These are phyloP conservation scores for Dicycla oo DNA, from an alignment of 2,888 invertebrate genomes.

Conservation along the genomic window DNA sequence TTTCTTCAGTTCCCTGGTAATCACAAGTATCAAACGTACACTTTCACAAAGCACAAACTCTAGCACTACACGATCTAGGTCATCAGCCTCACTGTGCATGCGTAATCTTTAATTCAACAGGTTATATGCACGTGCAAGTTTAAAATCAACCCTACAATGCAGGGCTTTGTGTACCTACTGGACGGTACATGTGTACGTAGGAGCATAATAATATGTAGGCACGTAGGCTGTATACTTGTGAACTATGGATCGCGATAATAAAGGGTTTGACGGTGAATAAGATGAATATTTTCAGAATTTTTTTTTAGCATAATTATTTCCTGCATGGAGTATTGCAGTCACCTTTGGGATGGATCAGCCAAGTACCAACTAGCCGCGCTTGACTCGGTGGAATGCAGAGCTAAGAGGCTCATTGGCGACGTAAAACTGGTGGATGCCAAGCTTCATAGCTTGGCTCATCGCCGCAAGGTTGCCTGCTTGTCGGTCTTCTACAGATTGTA, in stretches of 20 bases:
- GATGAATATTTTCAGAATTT: background rate
- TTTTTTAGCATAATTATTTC: background rate
- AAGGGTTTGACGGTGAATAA: background rate
- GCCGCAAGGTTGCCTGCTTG: too few relatives aligned
- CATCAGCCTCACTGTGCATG: constrained; percentile 32
- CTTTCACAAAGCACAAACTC: background rate
- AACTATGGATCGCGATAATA: background rate
- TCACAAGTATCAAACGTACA: background rate
- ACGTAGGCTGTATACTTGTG: background rate
- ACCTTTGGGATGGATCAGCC: too few relatives aligned
- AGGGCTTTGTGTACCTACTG: constrained; percentile 26
- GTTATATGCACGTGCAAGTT: constrained; percentile 50
- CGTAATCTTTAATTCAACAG: constrained; percentile 59
- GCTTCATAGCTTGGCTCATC: too few relatives aligned
- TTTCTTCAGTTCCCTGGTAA: background rate
- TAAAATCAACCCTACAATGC: constrained; percentile 49
- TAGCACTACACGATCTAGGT: background rate
- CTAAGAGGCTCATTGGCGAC: too few relatives aligned
- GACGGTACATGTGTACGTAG: background rate
- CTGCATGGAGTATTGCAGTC: too few relatives aligned
- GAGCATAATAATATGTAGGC: background rate
- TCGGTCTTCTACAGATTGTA: too few relatives aligned
- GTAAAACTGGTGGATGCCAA: too few relatives aligned
- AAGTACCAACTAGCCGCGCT: too few relatives aligned
- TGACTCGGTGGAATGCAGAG: too few relatives aligned